A percentile compares a stretch with the other conserved stretches of the same genome.
These are phyloP conservation scores for Podiceps cristatus DNA, from an alignment of 2,113 vertebrate species.

Conservation along the genomic window DNA sequence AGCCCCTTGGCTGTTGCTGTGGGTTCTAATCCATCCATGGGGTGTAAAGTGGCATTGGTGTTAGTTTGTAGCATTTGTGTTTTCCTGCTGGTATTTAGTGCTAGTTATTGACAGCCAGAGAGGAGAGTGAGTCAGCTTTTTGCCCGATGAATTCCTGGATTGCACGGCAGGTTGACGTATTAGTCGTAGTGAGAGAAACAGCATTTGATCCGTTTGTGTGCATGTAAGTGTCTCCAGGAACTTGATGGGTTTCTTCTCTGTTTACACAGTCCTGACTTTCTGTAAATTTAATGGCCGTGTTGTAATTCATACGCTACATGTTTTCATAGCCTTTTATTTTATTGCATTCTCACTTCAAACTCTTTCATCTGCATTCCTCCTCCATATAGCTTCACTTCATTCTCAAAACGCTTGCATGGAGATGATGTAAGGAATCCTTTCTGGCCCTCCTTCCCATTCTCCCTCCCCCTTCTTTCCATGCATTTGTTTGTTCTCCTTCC, in stretches of 20 bases:
- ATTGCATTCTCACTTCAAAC: conserved; percentile 47
- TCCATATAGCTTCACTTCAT: conserved; percentile 72
- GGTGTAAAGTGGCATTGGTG: neutral
- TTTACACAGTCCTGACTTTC: conserved; percentile 16
- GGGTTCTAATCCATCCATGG: neutral
- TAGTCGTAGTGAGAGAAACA: neutral
- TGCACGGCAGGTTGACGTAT: neutral
- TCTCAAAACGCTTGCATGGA: conserved; percentile 79
- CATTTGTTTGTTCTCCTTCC: conserved; percentile 69
- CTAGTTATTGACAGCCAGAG: neutral
- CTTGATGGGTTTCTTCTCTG: neutral
- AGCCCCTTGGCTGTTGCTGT: neutral
- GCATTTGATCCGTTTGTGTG: conserved; percentile 1
- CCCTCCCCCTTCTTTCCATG: conserved; percentile 22
- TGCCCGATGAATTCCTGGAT: neutral
- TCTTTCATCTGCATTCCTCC: conserved; percentile 73
- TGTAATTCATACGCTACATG: neutral
- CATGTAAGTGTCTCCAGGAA: neutral
- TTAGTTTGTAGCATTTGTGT: neutral
- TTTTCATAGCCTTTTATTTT: conserved; percentile 46
- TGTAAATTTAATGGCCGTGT: neutral
- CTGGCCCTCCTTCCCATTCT: conserved; percentile 17
- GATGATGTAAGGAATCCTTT: conserved; percentile 76
- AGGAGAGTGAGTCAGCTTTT: neutral
- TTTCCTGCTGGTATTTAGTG: neutral